A percentile compares a stretch with the other conserved stretches of the same genome.
Conservation (phyloP, 2,113 vertebrate genomes). For the Arizona elegans region DNA sequence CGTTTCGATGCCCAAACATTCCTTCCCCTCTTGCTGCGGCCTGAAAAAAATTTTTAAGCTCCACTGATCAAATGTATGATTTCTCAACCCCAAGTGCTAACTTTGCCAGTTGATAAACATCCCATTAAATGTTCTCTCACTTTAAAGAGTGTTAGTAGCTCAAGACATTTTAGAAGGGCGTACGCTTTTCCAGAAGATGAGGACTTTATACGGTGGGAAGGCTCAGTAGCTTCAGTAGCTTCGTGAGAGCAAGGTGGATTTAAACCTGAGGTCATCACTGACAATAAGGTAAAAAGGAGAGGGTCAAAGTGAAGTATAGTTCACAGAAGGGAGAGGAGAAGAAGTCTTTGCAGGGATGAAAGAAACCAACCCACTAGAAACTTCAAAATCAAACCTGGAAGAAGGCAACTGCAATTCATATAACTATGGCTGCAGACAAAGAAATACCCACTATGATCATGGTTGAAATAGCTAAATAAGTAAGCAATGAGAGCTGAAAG, state of each 20-base stretch:
- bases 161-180: not conserved
- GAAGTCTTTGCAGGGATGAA: not conserved
- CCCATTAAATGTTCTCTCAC: not conserved
- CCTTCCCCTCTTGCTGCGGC: not conserved
- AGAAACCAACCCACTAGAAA: not conserved
- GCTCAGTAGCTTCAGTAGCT: not conserved
- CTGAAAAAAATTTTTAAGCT: not conserved
- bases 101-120: not conserved
- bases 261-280: not conserved
- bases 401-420: not conserved
- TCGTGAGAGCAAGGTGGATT: not conserved
- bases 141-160: not conserved
- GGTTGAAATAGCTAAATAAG: not conserved
- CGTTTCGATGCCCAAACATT: not conserved
- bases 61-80: not conserved
- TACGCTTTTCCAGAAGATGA: not conserved
- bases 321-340: not conserved
- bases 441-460: not conserved
- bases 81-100: not conserved
- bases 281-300: not conserved
- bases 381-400: not conserved
- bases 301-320: not conserved
- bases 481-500: not conserved
- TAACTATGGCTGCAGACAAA: not conserved
- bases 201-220: not conserved